These are phyloP conservation scores for Macrosiphum euphorbiae DNA, from an alignment of 2,888 invertebrate genomes.

Conservation along the genomic window DNA sequence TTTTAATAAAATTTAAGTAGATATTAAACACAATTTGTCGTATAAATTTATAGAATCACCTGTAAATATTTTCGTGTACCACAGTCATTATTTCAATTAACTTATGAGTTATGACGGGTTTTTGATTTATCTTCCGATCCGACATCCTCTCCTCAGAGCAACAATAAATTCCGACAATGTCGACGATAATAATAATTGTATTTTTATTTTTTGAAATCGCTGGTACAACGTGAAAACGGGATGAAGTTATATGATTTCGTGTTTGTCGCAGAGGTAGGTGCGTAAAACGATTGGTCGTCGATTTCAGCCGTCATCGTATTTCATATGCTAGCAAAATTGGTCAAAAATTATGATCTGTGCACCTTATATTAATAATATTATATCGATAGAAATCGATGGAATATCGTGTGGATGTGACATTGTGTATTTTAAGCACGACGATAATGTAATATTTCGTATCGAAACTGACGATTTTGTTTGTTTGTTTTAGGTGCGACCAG, in stretches of 20 bases:
- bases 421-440: background rate
- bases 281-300: background rate
- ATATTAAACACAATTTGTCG: background rate
- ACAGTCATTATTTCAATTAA: background rate
- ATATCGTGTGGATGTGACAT: background rate
- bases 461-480: background rate
- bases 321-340: background rate
- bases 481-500: slow-evolving; percentile 22
- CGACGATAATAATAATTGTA: background rate
- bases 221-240: background rate
- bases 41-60: background rate
- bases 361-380: no score
- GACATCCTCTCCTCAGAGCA: no score
- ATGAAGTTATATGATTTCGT: background rate
- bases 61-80: background rate
- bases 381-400: background rate
- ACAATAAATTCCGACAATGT: background rate
- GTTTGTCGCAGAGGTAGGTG: background rate
- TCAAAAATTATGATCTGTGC: no score
- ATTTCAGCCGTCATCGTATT: background rate
- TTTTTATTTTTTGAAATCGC: background rate
- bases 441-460: background rate
- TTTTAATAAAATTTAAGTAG: background rate
- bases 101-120: background rate
- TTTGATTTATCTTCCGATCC: background rate